A percentile compares a stretch with the other conserved stretches of the same genome.
Evolutionary conservation across 2,888 invertebrate genomes (phyloP).

Genomic region (Cryptocephalus moraei): DNA sequence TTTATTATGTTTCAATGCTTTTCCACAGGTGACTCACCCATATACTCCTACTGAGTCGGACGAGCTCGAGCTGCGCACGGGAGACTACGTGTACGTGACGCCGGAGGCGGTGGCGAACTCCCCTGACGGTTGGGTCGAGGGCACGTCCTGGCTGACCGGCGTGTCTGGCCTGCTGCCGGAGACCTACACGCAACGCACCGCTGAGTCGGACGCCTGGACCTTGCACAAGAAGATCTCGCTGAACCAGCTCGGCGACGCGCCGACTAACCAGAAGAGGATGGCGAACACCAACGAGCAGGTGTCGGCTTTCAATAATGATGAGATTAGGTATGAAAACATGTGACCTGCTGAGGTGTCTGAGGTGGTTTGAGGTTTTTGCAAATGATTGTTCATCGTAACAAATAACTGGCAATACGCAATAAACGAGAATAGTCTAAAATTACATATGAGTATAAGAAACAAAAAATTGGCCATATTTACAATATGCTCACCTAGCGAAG

Average conservation of each 20-base stretch:
- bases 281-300: no score
- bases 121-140: conserved; percentile 81
- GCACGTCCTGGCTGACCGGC: conserved; percentile 74
- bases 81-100: conserved; percentile 77
- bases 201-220: conserved; percentile 89
- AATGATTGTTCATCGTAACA: no score
- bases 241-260: conserved; percentile 16
- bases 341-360: no score
- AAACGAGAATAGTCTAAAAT: no score
- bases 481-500: no score
- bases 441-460: no score
- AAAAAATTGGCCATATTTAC: no score
- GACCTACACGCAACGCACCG: conserved; percentile 68
- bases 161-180: conserved; percentile 66
- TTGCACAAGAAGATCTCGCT: conserved; percentile 62
- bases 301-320: conserved; percentile 14
- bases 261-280: no score
- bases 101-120: conserved; percentile 62
- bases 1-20: no score
- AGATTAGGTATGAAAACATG: conserved; percentile 2
- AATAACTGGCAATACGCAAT: no score
- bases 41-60: conserved; percentile 68
- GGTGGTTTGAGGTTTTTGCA: no score
- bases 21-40: conserved; percentile 68
- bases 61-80: conserved; percentile 74